These are phyloP conservation scores for Pantherophis guttatus DNA, from an alignment of 2,113 vertebrate species.

Conservation along the genomic window DNA sequence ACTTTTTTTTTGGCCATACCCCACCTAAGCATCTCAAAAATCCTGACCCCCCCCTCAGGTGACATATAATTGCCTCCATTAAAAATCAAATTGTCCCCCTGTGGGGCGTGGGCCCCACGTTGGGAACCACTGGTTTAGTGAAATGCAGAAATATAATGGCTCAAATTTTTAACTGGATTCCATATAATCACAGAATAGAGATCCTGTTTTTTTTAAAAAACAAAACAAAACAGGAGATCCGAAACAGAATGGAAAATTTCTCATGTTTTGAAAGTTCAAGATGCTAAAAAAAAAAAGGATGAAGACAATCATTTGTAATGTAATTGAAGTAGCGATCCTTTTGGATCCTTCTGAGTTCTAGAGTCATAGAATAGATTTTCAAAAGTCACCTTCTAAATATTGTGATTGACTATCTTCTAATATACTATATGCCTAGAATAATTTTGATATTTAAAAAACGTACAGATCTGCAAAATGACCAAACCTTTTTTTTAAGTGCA, in stretches of 20 bases:
- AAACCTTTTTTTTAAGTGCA: background rate
- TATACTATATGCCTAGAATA: background rate
- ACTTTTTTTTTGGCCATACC: no score
- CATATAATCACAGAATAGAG: background rate
- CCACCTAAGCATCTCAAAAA: no score
- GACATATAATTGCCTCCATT: no score
- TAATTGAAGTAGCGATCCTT: conserved; percentile 27
- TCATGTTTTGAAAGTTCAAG: background rate
- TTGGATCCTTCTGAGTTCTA: conserved; percentile 49
- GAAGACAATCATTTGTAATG: background rate
- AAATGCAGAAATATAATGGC: background rate
- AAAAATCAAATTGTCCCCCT: no score
- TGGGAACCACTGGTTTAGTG: background rate
- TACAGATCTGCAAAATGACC: background rate
- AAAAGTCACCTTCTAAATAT: background rate
- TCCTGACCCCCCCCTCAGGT: no score
- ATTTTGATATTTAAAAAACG: background rate
- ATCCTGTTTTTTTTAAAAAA: background rate
- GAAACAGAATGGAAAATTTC: background rate
- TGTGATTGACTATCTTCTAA: conserved; percentile 12
- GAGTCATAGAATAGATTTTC: conserved; percentile 21
- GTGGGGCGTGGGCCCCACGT: no score
- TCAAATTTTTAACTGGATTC: background rate
- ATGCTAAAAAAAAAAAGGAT: background rate
- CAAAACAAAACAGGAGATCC: background rate